A percentile compares a stretch with the other conserved stretches of the same genome.
These are phyloP conservation scores for Lasioglossum malachurum DNA, from an alignment of 2,888 invertebrate species.

Conservation along the genomic window DNA sequence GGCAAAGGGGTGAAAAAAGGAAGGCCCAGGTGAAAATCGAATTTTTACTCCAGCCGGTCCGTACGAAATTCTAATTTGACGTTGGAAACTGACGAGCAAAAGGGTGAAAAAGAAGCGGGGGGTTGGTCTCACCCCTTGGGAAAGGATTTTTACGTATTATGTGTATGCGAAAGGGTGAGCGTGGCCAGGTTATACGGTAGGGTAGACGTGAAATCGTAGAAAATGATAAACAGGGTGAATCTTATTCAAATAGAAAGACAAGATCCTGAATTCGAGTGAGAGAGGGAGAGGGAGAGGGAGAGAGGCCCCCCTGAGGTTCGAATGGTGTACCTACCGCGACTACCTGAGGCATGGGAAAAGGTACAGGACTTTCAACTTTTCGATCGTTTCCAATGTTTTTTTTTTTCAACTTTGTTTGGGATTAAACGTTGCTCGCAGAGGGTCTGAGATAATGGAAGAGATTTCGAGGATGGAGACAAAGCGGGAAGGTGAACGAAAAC, in stretches of 20 bases:
- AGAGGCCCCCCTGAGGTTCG: slow-evolving; percentile 39
- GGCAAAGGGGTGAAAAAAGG: slow-evolving; percentile 39
- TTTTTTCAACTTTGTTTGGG: slow-evolving; percentile 26
- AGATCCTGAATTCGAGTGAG: slow-evolving; percentile 80
- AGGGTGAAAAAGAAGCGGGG: slow-evolving; percentile 67
- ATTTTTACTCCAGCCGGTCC: slow-evolving; percentile 77
- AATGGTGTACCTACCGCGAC: slow-evolving; percentile 46
- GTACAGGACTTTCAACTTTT: slow-evolving; percentile 68
- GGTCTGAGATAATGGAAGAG: background rate
- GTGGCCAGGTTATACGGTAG: slow-evolving; percentile 46
- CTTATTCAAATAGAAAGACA: slow-evolving; percentile 84
- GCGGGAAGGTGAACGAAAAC: background rate
- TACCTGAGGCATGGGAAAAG: slow-evolving; percentile 78
- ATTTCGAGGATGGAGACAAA: background rate
- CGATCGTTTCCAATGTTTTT: slow-evolving; percentile 46
- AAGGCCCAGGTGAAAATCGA: slow-evolving; percentile 80
- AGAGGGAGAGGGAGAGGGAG: slow-evolving; percentile 14
- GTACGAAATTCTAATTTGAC: slow-evolving; percentile 83
- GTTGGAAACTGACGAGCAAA: slow-evolving; percentile 76
- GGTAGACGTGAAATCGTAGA: slow-evolving; percentile 74
- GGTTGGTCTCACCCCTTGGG: slow-evolving; percentile 78
- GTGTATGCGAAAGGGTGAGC: slow-evolving; percentile 68
- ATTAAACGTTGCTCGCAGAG: slow-evolving; percentile 32
- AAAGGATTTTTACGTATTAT: slow-evolving; percentile 81
- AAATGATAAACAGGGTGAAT: slow-evolving; percentile 84